phyloP scores from a whole-genome alignment of 2,113 vertebrate species.

The Leptobrachium leishanense region DNA sequence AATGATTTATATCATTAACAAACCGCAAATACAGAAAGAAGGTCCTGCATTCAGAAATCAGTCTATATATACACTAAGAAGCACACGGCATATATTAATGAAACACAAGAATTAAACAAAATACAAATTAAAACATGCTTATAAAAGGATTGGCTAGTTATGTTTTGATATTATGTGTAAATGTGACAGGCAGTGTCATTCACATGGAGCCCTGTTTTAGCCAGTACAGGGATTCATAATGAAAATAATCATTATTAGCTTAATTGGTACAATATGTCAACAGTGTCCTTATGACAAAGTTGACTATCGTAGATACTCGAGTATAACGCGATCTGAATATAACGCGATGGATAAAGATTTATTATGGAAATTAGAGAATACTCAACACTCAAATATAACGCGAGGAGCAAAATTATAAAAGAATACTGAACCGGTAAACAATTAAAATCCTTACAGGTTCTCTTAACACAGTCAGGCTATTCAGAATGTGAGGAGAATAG shows the following conservation, averaged over 20 bases:
- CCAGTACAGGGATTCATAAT: constrained; percentile 31
- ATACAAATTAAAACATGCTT: constrained; percentile 1
- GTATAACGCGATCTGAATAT: too few species aligned
- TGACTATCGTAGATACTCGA: too few species aligned
- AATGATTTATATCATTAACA: too few species aligned
- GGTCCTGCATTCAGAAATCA: too few species aligned
- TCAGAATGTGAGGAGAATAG: too few species aligned
- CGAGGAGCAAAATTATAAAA: too few species aligned
- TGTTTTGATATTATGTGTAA: constrained; percentile 2
- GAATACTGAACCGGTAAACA: too few species aligned
- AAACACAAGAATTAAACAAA: neutral
- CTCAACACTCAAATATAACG: too few species aligned
- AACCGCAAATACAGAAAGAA: neutral
- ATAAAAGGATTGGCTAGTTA: constrained; percentile 8
- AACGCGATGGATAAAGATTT: too few species aligned
- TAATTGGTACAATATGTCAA: neutral
- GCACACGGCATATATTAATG: neutral
- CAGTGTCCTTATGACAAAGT: neutral
- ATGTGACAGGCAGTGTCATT: neutral
- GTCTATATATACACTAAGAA: neutral
- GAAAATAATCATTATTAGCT: constrained; percentile 31
- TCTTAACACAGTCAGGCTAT: too few species aligned
- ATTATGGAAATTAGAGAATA: too few species aligned
- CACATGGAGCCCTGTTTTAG: constrained; percentile 1
- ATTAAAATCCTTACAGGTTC: too few species aligned